Evolutionary conservation across 2,797 vertebrate genomes (phyloP).

Genomic region (Emys orbicularis): DNA sequence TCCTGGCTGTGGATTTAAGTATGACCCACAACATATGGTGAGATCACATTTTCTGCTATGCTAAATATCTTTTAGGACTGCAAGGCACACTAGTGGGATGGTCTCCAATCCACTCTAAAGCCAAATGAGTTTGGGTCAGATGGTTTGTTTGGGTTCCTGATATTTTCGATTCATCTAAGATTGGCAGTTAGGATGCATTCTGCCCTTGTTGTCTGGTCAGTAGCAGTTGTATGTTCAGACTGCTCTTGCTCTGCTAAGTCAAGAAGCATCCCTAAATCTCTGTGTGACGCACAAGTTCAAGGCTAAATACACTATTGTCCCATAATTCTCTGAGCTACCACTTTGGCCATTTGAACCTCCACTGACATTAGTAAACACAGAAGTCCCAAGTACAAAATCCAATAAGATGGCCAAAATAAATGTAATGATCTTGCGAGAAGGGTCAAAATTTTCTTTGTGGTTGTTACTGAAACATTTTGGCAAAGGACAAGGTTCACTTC

Average conservation of each 20-base stretch:
- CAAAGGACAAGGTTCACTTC: constrained; percentile 10
- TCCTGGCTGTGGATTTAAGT: neutral
- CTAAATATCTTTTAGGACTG: neutral
- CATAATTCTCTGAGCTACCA: neutral
- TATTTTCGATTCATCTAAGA: constrained; percentile 56
- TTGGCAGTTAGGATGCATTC: constrained; percentile 27
- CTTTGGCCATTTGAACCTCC: constrained; percentile 11
- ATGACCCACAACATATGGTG: neutral
- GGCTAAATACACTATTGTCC: constrained; percentile 16
- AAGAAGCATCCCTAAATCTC: constrained; percentile 56
- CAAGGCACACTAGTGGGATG: constrained; percentile 42
- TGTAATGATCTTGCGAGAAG: constrained; percentile 24
- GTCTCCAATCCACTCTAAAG: constrained; percentile 37
- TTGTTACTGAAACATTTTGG: neutral
- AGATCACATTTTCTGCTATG: constrained; percentile 24
- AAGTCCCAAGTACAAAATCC: neutral
- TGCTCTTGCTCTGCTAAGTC: constrained; percentile 29
- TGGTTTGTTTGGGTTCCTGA: constrained; percentile 54
- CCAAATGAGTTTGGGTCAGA: constrained; percentile 15
- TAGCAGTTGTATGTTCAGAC: constrained; percentile 14
- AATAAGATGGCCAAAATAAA: constrained; percentile 57
- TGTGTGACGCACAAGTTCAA: neutral
- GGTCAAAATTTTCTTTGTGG: constrained; percentile 42
- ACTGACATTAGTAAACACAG: neutral
- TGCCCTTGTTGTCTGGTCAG: constrained; percentile 35